phyloP scores from a whole-genome alignment of 2,113 vertebrate species.

The Miniopterus natalensis region DNA sequence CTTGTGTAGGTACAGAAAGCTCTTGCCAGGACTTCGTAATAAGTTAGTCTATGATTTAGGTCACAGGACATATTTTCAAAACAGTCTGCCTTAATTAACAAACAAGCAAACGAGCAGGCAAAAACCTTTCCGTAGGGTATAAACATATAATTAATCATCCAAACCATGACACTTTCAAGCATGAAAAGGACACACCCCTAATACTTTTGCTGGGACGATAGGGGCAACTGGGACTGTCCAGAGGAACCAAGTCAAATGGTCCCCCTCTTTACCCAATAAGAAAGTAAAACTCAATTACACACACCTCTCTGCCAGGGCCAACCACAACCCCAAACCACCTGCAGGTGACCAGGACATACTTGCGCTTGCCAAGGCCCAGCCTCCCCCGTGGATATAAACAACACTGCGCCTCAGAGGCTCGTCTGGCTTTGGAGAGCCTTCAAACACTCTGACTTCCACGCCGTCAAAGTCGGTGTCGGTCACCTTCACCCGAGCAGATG shows the following conservation, averaged over 20 bases:
- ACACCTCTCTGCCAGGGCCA: neutral
- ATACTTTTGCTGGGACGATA: neutral
- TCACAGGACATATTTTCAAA: conserved; percentile 16
- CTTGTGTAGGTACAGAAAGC: neutral
- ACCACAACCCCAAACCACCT: neutral
- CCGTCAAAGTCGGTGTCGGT: conserved; percentile 91
- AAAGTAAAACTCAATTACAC: neutral
- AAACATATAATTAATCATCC: neutral
- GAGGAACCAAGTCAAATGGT: neutral
- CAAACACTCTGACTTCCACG: conserved; percentile 93
- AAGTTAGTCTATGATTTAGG: neutral
- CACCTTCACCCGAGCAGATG: conserved; percentile 89
- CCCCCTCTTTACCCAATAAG: neutral
- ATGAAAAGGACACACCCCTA: neutral
- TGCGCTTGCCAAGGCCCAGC: conserved; percentile 95
- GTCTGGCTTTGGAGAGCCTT: conserved; percentile 84
- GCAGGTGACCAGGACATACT: conserved; percentile 89
- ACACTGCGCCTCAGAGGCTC: conserved; percentile 90
- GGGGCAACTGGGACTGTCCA: neutral
- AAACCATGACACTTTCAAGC: neutral
- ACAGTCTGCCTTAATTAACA: neutral
- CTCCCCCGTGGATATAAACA: conserved; percentile 96
- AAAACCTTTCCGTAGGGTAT: neutral
- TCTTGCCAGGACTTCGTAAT: neutral
- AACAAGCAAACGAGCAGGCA: neutral